Percentiles rank a stretch among this genome's conserved stretches.
Conservation (phyloP, 1,140 invertebrate genomes). For the Atta texana region DNA sequence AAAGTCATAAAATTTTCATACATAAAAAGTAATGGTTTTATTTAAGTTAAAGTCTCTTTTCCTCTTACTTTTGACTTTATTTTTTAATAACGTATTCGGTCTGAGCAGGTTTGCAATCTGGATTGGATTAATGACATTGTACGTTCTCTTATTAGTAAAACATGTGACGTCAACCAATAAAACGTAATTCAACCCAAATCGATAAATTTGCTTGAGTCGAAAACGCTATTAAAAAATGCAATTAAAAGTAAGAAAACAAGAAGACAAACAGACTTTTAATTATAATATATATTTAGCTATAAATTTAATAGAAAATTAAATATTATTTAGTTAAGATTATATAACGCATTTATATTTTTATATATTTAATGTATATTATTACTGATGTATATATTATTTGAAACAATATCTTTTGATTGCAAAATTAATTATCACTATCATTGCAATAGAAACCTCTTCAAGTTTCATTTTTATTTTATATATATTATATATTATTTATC, state of each 20-base stretch:
- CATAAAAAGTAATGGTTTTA: not conserved
- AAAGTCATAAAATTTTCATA: too few species aligned
- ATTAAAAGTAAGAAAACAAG: too few species aligned
- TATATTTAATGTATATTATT: not conserved
- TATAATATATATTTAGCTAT: too few species aligned
- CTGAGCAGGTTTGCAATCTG: not conserved
- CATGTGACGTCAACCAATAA: too few species aligned
- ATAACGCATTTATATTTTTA: not conserved
- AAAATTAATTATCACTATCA: conserved; percentile 17
- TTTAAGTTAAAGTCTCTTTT: not conserved
- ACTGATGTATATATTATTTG: not conserved
- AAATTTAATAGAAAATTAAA: too few species aligned
- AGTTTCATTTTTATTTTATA: not conserved
- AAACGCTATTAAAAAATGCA: too few species aligned
- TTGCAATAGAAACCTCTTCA: not conserved
- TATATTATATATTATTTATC: not conserved
- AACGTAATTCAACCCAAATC: too few species aligned
- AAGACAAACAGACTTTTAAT: too few species aligned
- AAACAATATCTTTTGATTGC: not conserved
- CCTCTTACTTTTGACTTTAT: not conserved
- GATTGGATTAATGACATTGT: too few species aligned
- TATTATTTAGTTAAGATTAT: not conserved
- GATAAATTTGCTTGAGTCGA: too few species aligned
- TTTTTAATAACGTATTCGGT: not conserved
- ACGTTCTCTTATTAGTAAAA: too few species aligned